These are phyloP conservation scores for Rousettus madagascariensis DNA, from an alignment of 2,797 vertebrate genomes.

Conservation along the genomic window DNA sequence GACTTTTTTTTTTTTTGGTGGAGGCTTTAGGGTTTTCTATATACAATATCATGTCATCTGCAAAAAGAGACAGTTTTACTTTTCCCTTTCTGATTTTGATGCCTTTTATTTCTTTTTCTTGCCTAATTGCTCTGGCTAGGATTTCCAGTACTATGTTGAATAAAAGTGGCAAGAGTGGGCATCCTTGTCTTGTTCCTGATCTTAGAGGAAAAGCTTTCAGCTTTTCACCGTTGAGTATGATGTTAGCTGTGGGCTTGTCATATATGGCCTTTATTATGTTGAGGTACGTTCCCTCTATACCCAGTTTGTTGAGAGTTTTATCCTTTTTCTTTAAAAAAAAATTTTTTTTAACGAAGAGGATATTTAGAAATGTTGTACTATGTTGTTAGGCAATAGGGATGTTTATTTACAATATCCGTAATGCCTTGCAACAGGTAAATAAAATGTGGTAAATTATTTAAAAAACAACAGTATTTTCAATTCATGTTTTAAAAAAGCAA, in stretches of 20 bases:
- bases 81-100: constrained; percentile 61
- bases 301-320: constrained; percentile 56
- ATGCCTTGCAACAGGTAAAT: constrained; percentile 30
- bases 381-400: not conserved
- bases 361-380: constrained; percentile 26
- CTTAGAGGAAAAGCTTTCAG: constrained; percentile 63
- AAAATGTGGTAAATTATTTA: constrained; percentile 29
- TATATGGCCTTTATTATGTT: constrained; percentile 64
- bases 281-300: constrained; percentile 60
- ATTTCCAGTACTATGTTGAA: constrained; percentile 64
- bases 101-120: constrained; percentile 66
- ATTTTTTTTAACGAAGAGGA: not conserved
- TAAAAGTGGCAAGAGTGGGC: constrained; percentile 57
- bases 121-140: constrained; percentile 62
- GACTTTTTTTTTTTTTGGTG: not conserved
- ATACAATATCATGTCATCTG: constrained; percentile 34
- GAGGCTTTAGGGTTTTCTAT: not conserved
- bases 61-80: constrained; percentile 48
- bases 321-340: constrained; percentile 2
- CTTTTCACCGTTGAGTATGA: constrained; percentile 62
- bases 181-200: constrained; percentile 66
- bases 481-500: constrained; percentile 35
- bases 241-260: constrained; percentile 64
- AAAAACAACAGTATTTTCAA: not conserved
- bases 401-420: constrained; percentile 38